Conservation (phyloP, 2,113 vertebrate genomes). For the Aspidoscelis tigris region DNA sequence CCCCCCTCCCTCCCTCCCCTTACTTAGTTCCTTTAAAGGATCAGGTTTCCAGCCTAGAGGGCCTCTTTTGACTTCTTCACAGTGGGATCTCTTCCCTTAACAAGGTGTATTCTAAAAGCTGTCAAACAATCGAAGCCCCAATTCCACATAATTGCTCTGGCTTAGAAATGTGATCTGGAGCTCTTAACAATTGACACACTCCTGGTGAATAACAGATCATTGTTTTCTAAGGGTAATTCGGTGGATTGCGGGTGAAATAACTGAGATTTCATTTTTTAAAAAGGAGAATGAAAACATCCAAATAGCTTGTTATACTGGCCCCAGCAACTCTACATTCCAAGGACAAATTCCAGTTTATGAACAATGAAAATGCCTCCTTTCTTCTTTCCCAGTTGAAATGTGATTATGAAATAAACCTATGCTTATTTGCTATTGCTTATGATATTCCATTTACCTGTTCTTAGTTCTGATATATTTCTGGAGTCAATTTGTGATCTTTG, state of each 20-base stretch:
- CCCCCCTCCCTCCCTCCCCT: too few species aligned
- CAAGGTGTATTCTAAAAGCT: slow-evolving; percentile 18
- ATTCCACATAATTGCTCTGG: slow-evolving; percentile 47
- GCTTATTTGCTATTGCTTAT: slow-evolving; percentile 19
- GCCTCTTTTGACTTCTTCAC: slow-evolving; percentile 18
- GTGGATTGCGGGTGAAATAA: slow-evolving; percentile 8
- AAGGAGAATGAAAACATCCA: neutral
- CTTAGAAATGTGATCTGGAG: slow-evolving; percentile 37
- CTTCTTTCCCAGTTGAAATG: neutral
- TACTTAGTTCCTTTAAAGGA: slow-evolving; percentile 5
- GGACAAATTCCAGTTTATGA: slow-evolving; percentile 38
- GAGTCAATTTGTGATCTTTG: neutral
- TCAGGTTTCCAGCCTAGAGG: slow-evolving; percentile 9
- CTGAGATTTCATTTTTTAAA: neutral
- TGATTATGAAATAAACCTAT: slow-evolving; percentile 21
- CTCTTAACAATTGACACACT: slow-evolving; percentile 20
- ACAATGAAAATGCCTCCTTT: neutral
- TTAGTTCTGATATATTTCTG: neutral
- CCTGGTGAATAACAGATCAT: slow-evolving; percentile 20
- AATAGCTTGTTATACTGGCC: neutral
- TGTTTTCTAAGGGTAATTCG: slow-evolving; percentile 25
- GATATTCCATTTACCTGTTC: slow-evolving; percentile 29
- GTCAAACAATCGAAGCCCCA: slow-evolving; percentile 36
- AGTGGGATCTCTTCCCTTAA: slow-evolving; percentile 12
- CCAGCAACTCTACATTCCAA: slow-evolving; percentile 40